Conservation (phyloP, 2,888 invertebrate genomes). For the Chymomyza caudatula region DNA sequence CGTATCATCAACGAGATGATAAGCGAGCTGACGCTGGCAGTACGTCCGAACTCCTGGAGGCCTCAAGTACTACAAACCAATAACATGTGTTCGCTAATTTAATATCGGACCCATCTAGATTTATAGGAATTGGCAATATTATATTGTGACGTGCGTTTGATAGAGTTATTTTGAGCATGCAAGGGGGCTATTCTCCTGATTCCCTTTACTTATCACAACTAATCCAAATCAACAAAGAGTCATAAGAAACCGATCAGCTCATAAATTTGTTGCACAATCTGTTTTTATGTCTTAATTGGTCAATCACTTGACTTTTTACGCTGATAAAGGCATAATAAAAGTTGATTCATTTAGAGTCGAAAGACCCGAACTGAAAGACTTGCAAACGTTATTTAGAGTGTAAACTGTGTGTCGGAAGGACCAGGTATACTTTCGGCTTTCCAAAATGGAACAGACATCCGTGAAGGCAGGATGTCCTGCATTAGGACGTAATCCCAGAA, state of each 20-base stretch:
- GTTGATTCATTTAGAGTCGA: neutral
- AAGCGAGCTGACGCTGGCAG: neutral
- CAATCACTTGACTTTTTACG: neutral
- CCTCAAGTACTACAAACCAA: neutral
- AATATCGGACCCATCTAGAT: neutral
- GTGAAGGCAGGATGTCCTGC: too few species aligned
- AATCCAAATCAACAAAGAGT: slow-evolving; percentile 77
- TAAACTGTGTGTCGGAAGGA: too few species aligned
- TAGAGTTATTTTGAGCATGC: neutral
- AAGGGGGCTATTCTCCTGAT: neutral
- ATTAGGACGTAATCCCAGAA: too few species aligned
- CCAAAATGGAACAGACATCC: too few species aligned
- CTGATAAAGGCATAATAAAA: neutral
- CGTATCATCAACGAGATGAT: slow-evolving; percentile 17
- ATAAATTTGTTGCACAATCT: neutral
- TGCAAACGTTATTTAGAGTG: too few species aligned
- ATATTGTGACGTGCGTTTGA: neutral
- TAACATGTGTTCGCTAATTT: neutral
- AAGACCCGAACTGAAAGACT: too few species aligned
- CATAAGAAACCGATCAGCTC: neutral
- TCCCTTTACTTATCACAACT: slow-evolving; percentile 10
- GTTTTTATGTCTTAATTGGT: neutral
- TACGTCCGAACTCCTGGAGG: neutral
- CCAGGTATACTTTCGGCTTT: too few species aligned
- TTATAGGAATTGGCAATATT: neutral